phyloP scores from a whole-genome alignment of 1,140 invertebrate genomes.

The Aradophagus sp. region DNA sequence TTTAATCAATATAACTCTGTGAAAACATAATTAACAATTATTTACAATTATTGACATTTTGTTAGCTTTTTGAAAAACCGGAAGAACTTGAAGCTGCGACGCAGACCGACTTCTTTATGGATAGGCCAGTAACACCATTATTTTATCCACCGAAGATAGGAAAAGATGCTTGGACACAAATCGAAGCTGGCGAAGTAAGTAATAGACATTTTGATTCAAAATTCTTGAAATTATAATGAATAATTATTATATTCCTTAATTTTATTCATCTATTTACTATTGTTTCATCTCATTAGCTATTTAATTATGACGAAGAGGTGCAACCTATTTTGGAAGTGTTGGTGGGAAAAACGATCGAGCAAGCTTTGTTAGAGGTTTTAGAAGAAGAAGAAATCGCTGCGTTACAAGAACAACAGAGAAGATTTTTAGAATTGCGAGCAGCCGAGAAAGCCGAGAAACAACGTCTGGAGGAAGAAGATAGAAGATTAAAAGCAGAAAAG shows the following conservation, averaged over 20 bases:
- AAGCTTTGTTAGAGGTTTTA: slow-evolving; percentile 87
- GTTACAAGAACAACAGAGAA: slow-evolving; percentile 84
- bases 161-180: slow-evolving; percentile 87
- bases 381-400: slow-evolving; percentile 86
- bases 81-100: slow-evolving; percentile 83
- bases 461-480: slow-evolving; percentile 83
- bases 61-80: slow-evolving; percentile 81
- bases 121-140: slow-evolving; percentile 83
- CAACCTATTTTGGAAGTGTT: slow-evolving; percentile 90
- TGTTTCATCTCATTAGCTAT: slow-evolving; percentile 76
- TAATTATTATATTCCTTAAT: not conserved
- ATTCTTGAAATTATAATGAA: not conserved
- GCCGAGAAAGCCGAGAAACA: slow-evolving; percentile 86
- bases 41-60: slow-evolving; percentile 14
- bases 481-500: slow-evolving; percentile 78
- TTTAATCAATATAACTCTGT: no score
- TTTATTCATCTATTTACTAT: slow-evolving; percentile 6
- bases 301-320: slow-evolving; percentile 92
- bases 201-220: no score
- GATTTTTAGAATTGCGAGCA: slow-evolving; percentile 84
- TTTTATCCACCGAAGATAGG: slow-evolving; percentile 87
- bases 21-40: no score
- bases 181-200: slow-evolving; percentile 89
- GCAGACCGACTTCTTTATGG: slow-evolving; percentile 90
- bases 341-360: slow-evolving; percentile 90